Percentiles rank a stretch among this genome's conserved stretches.
Conservation (phyloP, 2,888 invertebrate species). For the Lasioglossum morio region DNA sequence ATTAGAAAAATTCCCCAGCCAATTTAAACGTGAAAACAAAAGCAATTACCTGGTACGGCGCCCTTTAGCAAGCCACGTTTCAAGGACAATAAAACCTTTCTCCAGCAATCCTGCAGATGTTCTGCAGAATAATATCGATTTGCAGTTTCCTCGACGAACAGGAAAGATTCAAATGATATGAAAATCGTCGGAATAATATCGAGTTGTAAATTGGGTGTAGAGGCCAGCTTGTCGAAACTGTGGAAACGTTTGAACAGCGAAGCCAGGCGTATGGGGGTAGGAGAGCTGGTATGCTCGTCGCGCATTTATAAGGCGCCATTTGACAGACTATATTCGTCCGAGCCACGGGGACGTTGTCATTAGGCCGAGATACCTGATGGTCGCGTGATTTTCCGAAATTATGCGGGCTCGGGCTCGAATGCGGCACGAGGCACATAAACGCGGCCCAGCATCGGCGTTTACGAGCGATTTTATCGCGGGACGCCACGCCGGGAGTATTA, state of each 20-base stretch:
- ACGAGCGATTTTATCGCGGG: constrained; percentile 57
- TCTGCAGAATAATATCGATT: background rate
- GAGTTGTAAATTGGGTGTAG: background rate
- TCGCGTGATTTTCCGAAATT: constrained; percentile 69
- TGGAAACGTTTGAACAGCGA: background rate
- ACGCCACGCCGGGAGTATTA: constrained; percentile 23
- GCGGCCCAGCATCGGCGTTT: constrained; percentile 26
- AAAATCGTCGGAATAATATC: background rate
- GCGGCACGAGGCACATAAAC: constrained; percentile 30
- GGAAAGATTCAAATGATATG: background rate
- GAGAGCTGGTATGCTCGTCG: background rate
- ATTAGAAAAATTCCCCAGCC: too few species aligned
- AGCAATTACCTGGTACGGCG: background rate
- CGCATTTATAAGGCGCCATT: constrained; percentile 6
- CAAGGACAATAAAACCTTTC: background rate
- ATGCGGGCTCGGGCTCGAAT: constrained; percentile 26
- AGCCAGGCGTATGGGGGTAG: background rate
- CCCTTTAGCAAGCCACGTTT: background rate
- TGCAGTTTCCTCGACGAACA: background rate
- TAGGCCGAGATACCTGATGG: constrained; percentile 19
- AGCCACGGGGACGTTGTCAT: constrained; percentile 11
- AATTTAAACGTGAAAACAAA: background rate
- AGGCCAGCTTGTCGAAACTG: background rate
- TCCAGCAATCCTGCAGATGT: background rate
- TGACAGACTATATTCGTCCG: constrained; percentile 14